phyloP scores from a whole-genome alignment of 1,140 invertebrate genomes.

The Cotesia glomerata region DNA sequence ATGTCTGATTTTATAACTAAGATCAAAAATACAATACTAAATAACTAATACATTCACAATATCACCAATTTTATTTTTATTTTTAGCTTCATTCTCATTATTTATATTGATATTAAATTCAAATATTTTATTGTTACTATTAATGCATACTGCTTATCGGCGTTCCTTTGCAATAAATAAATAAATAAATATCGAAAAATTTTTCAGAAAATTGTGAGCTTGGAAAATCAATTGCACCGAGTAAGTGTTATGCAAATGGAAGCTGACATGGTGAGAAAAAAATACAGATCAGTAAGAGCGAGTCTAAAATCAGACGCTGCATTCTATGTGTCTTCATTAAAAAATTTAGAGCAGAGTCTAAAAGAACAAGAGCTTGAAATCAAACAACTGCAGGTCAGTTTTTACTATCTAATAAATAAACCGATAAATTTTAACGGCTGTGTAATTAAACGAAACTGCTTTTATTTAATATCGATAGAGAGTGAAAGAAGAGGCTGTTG shows the following conservation, averaged over 20 bases:
- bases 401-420: neutral
- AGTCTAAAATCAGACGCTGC: conserved; percentile 74
- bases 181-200: conserved; percentile 15
- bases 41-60: too few relatives aligned
- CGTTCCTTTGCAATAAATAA: too few relatives aligned
- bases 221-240: conserved; percentile 75
- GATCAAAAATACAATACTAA: too few relatives aligned
- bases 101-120: too few relatives aligned
- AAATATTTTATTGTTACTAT: too few relatives aligned
- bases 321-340: conserved; percentile 75
- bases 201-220: conserved; percentile 69
- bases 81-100: too few relatives aligned
- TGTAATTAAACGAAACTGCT: neutral
- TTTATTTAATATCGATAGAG: conserved; percentile 51
- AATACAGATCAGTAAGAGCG: conserved; percentile 74
- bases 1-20: too few relatives aligned
- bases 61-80: too few relatives aligned
- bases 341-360: conserved; percentile 71
- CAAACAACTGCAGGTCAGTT: conserved; percentile 63
- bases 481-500: conserved; percentile 73
- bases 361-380: conserved; percentile 75
- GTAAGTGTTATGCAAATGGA: conserved; percentile 80
- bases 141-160: too few relatives aligned
- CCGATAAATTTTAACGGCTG: neutral
- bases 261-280: conserved; percentile 77